Evolutionary conservation across 2,888 invertebrate genomes (phyloP), one percentile per base, ranked within the genome.

Genomic region (Lamellibrachia satsuma): DNA sequence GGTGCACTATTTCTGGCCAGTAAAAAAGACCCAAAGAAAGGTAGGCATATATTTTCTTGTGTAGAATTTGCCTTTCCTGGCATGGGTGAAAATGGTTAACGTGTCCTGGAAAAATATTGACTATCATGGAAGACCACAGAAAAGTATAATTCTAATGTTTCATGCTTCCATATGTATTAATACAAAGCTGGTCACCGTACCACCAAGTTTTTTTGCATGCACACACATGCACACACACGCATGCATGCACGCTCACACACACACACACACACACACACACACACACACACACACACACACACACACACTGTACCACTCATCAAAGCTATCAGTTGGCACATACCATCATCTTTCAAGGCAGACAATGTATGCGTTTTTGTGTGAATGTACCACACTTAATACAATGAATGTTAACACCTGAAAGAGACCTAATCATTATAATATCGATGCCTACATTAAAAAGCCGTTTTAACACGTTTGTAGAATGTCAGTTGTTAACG

Each of bases 1-100:
- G 98, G 98, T 0, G 96, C 98, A 92, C 96, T 99, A 92, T 98
- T 98, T 96, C 96, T 98, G 96, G 97, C 98, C 27, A 92, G 94
- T 39, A 93, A 94, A 11, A 95, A 95, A 94, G 94, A 95, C 3
- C 90, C 92, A 52, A 92, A 93, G 90, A 93, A 92, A 93, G 52
- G 94, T 94, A 75, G 8, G 57, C 15, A 57, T 57, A 57, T 57
- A 75, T 6, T 75, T 3, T 75, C 6, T 2, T 75, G 60, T 7
- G 8, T 60, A 15, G 7, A 15, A 1, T 3, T 60, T 60, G 7
- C 1, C 22, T 75, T 75, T 22, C 9, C 8, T 55, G 55, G 55
- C 55, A 55, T 1, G 2, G 8, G 55, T 7, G 55, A 3, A 3
- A 90, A 52, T 55, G 9, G 55, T 55, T 55, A 7, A 55, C 9